A percentile compares a stretch with the other conserved stretches of the same genome.
Evolutionary conservation across 2,113 vertebrate genomes (phyloP).

Genomic region (Rattus norvegicus): DNA sequence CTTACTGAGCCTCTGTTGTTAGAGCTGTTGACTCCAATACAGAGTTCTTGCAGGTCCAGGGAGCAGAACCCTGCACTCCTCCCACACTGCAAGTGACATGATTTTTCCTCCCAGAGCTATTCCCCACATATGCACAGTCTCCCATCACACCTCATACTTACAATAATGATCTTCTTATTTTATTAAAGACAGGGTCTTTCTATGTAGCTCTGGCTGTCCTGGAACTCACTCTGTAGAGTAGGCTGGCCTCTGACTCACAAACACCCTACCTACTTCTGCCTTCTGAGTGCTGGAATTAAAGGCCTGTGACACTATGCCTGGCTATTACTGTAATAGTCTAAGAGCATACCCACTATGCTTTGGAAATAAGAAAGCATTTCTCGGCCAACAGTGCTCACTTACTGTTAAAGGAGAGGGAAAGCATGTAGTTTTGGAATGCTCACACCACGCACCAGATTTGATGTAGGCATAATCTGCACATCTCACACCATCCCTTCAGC

Average conservation of each 20-base stretch:
- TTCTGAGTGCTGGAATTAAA: background rate
- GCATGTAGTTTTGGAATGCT: background rate
- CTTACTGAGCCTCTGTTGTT: background rate
- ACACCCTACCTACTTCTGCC: background rate
- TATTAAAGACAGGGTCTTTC: background rate
- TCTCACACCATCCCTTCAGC: background rate
- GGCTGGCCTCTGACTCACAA: background rate
- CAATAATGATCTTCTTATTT: background rate
- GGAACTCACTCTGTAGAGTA: background rate
- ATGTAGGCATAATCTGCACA: background rate
- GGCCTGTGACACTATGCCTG: background rate
- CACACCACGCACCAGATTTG: background rate
- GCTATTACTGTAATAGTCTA: background rate
- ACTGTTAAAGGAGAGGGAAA: background rate
- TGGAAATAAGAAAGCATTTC: background rate
- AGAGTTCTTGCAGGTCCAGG: background rate
- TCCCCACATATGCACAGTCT: background rate
- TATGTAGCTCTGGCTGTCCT: background rate
- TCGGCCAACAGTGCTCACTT: background rate
- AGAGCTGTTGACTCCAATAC: background rate
- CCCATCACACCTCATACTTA: background rate
- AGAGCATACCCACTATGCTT: background rate
- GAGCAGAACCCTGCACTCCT: background rate
- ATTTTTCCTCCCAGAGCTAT: background rate
- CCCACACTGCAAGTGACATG: background rate